Evolutionary conservation across 2,888 invertebrate genomes (phyloP).

Genomic region (Maniola hyperantus): DNA sequence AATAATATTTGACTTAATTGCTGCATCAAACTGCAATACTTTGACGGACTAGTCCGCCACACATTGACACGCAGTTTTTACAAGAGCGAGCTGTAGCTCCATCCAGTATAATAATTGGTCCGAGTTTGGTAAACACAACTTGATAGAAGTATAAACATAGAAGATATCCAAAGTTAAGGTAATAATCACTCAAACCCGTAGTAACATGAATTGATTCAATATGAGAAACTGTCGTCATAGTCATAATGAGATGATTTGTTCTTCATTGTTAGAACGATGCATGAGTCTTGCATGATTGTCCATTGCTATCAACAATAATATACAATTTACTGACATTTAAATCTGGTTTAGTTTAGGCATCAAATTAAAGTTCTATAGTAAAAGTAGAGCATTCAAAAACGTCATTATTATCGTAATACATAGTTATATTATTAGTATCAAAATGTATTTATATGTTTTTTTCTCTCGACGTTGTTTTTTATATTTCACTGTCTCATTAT

Average conservation of each 20-base stretch:
- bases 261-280: conserved; percentile 39
- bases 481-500: conserved; percentile 52
- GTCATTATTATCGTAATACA: not conserved
- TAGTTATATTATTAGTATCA: conserved; percentile 38
- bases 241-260: conserved; percentile 33
- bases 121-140: not conserved
- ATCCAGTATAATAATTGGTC: no score
- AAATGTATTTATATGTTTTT: conserved; percentile 51
- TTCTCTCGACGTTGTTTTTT: conserved; percentile 55
- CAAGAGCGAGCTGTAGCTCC: no score
- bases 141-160: conserved; percentile 2
- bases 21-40: no score
- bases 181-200: conserved; percentile 22
- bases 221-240: conserved; percentile 33
- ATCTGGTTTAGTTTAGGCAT: conserved; percentile 1
- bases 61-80: no score
- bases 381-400: not conserved
- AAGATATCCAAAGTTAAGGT: conserved; percentile 17
- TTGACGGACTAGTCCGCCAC: no score
- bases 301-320: conserved; percentile 21
- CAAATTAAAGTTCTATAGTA: not conserved
- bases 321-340: not conserved
- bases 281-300: conserved; percentile 43
- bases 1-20: no score
- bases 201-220: conserved; percentile 24